These are phyloP conservation scores for Erebia palarica DNA, from an alignment of 2,888 invertebrate species.

Conservation along the genomic window DNA sequence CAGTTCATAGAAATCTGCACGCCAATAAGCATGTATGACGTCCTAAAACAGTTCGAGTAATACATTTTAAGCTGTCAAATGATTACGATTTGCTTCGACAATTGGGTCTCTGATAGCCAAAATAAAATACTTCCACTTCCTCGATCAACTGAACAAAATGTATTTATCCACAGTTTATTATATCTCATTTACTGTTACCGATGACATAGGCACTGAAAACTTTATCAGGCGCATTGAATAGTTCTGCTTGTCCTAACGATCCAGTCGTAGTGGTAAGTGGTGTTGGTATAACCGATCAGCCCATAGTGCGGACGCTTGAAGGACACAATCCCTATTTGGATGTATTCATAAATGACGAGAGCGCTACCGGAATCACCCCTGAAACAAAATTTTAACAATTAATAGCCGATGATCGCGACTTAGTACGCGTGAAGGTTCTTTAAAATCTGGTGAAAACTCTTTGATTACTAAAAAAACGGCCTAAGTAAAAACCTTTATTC, in stretches of 20 bases:
- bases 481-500: too few species aligned
- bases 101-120: too few species aligned
- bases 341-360: constrained; percentile 48
- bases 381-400: constrained; percentile 21
- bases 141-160: not conserved
- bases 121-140: not conserved
- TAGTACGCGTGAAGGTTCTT: too few species aligned
- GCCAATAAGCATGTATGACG: too few species aligned
- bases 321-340: constrained; percentile 58
- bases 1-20: too few species aligned
- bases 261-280: constrained; percentile 43
- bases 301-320: constrained; percentile 44
- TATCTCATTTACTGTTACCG: not conserved
- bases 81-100: too few species aligned
- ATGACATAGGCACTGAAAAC: too few species aligned
- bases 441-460: too few species aligned
- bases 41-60: too few species aligned
- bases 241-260: constrained; percentile 28
- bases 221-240: constrained; percentile 19
- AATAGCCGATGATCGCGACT: too few species aligned
- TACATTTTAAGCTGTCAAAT: too few species aligned
- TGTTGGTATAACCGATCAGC: constrained; percentile 49
- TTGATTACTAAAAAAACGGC: too few species aligned
- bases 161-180: not conserved
- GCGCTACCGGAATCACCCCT: constrained; percentile 61